A percentile compares a stretch with the other conserved stretches of the same genome.
Conservation (phyloP, 2,113 vertebrate species). For the Vireo altiloquus region DNA sequence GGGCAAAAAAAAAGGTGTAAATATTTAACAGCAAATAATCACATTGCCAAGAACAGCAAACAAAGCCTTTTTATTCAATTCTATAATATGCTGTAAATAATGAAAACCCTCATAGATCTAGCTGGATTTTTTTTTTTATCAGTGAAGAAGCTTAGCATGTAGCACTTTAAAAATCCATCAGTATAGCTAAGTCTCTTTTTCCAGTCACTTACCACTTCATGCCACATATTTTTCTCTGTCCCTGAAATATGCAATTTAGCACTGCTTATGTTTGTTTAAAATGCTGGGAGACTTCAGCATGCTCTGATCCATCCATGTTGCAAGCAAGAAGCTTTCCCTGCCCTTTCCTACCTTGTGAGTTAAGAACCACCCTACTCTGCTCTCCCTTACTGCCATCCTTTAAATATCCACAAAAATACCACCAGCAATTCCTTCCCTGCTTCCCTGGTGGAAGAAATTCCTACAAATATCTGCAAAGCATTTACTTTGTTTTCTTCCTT, state of each 20-base stretch:
- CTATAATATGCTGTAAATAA: conserved; percentile 29
- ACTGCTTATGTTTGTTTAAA: background rate
- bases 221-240: background rate
- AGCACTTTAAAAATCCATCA: conserved; percentile 9
- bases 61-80: conserved; percentile 10
- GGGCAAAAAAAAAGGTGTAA: background rate
- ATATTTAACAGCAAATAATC: conserved; percentile 51
- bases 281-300: background rate
- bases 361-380: background rate
- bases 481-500: background rate
- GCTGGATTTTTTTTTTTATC: background rate
- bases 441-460: background rate
- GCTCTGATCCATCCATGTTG: background rate
- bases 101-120: background rate
- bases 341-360: background rate
- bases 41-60: conserved; percentile 16
- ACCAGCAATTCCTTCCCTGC: background rate
- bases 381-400: background rate
- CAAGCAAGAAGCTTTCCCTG: background rate
- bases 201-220: background rate
- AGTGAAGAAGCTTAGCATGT: background rate
- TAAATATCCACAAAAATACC: background rate
- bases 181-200: background rate
- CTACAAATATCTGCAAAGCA: background rate
- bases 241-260: background rate